Evolutionary conservation across 1,140 invertebrate genomes (phyloP), one percentile per base, ranked within the genome.

Genomic region (Diorhabda elongata): DNA sequence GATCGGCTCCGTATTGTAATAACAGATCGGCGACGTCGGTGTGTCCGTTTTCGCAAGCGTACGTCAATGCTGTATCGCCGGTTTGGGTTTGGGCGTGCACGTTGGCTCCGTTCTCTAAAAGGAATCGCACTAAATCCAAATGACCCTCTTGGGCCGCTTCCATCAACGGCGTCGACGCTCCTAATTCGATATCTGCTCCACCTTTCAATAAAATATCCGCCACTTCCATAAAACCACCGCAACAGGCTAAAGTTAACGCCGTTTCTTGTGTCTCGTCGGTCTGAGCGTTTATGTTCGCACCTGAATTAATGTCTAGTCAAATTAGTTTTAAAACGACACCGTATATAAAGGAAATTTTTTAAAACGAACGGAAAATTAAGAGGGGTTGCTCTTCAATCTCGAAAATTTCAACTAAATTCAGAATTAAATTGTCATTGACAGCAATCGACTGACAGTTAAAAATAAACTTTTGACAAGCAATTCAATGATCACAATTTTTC

Each of bases 241-340:
- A 98, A 82, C 96, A 98, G 0, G 97, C 97, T 67, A 99, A 84
- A 0, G 97, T 98, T 11, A 99, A 83, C 1, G 97, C 97, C 3
- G 97, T 99, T 84, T 99, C 97, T 81, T 98, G 96, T 1, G 97
- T 98, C 82, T 98, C 96, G 82, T 99, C 97, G 4, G 97, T 99
- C 82, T 97, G 95, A 57, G 96, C 94, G 84, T 99, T 99, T 73
- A 99, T 97, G 76, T 97, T 93, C 42, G 97, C 97, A 72, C 94
- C 92, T 90, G 66, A 8, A 70, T 68, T 47, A 61, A 26, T 26
- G 26, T 26, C 26, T 26, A 26, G 26, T 26, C 26, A 26, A 26
- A 26, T 26, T 26, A 26, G 26, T 26, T 26, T 26, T 26, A 26
- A 26, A 26, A 26, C 26, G 26, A 26, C 26, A 26, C 26, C 26